Base-by-base conservation (phyloP, 2,888 invertebrate genomes). In the Amiota mariae region DNA sequence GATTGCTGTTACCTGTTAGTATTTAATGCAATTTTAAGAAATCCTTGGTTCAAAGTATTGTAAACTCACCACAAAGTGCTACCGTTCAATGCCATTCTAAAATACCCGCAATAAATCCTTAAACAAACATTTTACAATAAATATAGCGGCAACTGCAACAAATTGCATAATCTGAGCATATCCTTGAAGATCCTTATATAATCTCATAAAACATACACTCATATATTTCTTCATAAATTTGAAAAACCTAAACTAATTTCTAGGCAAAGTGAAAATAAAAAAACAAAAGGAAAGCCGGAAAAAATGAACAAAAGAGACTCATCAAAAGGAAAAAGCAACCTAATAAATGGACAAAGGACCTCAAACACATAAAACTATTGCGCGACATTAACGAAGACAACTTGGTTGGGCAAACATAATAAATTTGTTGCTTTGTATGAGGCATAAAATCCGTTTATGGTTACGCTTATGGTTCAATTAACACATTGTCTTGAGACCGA, bases 401-500 rank as follows among this genome's bases (percentile, higher is more conserved):
- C 36, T 2, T 63, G 46, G 63, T 46, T 63, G 63, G 47, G 48
- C 70, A 70, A 18, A 46, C 24, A 61, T 66, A 70, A 66, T 72
- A 75, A 72, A 70, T 68, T 20, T 20, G n/a, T 68, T 54, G 51
- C 67, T 68, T 54, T 68, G 54, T 68, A 18, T 20, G 15, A 24
- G 67, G 54, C 67, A 68, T 68, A 68, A 79, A 87, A 87, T 85
- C 84, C 86, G 85, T 87, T 85, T 87, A 86, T 84, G 87, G 85
- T 87, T 85, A 85, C 87, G 87, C 85, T 85, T 85, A 85, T 86
- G 85, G 87, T 87, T 85, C 87, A 85, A 87, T 85, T 87, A 85
- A 84, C 85, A 86, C 85, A 81, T 87, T 82, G 82, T 85, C 85
- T 82, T 76, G 74, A 70, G 46, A 13, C 47, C 48, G 71, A 77